Evolutionary conservation across 2,797 vertebrate species (phyloP), one percentile per base, ranked within the genome.

Genomic region (Chelonia mydas): DNA sequence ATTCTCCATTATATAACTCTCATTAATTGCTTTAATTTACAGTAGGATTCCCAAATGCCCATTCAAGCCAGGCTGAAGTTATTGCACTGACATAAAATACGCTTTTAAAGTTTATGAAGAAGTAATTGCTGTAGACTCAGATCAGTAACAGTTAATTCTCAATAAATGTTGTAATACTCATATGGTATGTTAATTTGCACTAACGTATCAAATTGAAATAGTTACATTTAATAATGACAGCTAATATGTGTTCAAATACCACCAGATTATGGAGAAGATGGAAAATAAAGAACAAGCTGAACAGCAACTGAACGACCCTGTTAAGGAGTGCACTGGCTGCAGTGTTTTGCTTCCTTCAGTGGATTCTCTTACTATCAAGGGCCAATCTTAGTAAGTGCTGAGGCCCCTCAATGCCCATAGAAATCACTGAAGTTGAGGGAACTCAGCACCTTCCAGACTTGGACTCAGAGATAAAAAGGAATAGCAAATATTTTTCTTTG

Each of bases 11-110:
- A 57, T 76, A 51, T 76, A 79, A 79, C 74, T 59, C 31, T 74
- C 51, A 84, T 41, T 51, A 19, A 78, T 16, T 84, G 54, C n/a
- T 84, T 5, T 89, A 90, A 93, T 88, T 83, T 79, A 84, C 72
- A 19, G 25, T 45, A 57, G 37, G 53, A 65, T 90, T 87, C 33
- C 61, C 59, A 88, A 86, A 93, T 11, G 16, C 2, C 11, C 12
- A 28, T 0, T 5, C 28, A 84, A 37, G 17, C 10, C 0, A 76
- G 54, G 33, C 25, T 89, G 92, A 53, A 2, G 59, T 74, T 79
- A 55, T 2, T 88, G 23, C 4, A 2, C 21, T 83, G 61, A 54
- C 78, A 77, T 85, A 80, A 83, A 93, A 90, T 86, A 59, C 72
- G 74, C 81, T 90, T 84, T 68, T 74, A 25, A 88, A 86, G 19